phyloP scores from a whole-genome alignment of 2,113 vertebrate genomes.

The Serilophus lunatus region DNA sequence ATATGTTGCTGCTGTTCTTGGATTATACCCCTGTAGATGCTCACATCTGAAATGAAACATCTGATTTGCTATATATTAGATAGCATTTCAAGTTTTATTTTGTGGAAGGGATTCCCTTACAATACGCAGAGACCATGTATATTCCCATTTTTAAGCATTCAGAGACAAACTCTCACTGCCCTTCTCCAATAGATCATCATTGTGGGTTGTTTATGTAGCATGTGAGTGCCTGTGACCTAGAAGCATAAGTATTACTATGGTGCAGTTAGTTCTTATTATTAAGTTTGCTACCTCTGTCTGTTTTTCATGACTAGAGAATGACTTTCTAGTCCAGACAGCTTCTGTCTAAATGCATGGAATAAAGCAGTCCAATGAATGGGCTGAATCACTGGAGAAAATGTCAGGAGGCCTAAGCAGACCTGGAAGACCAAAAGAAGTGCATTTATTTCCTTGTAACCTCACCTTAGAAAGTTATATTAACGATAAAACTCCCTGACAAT shows the following conservation, averaged over 20 bases:
- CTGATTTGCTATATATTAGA: neutral
- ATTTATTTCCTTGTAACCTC: neutral
- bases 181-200: neutral
- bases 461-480: neutral
- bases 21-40: constrained; percentile 25
- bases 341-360: neutral
- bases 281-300: neutral
- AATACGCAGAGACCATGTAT: neutral
- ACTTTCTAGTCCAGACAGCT: neutral
- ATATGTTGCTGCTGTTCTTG: constrained; percentile 61
- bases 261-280: neutral
- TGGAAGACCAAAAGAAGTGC: neutral
- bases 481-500: neutral
- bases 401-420: neutral
- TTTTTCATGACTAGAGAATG: neutral
- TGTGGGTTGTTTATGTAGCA: neutral
- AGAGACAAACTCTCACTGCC: neutral
- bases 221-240: neutral
- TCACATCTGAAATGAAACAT: constrained; percentile 24
- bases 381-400: neutral
- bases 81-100: neutral
- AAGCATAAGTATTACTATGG: neutral
- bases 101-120: neutral
- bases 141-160: neutral
- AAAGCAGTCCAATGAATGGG: neutral